A percentile compares a stretch with the other conserved stretches of the same genome.
phyloP scores from a whole-genome alignment of 2,113 vertebrate genomes.

The Phocoena sinus region DNA sequence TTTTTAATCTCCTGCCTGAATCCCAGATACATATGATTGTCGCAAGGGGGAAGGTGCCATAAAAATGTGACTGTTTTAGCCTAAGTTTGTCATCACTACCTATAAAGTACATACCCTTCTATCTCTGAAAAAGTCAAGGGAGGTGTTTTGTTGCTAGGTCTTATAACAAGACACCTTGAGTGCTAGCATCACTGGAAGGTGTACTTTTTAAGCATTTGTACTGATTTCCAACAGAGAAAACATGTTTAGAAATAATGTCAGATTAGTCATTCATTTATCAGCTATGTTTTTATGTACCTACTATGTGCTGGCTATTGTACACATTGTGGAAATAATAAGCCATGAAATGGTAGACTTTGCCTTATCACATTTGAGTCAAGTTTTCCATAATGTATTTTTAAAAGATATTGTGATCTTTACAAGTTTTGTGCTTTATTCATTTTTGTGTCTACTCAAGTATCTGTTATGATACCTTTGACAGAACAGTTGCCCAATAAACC shows the following conservation, averaged over 20 bases:
- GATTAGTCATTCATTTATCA: neutral
- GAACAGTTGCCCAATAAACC: neutral
- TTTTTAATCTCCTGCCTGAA: neutral
- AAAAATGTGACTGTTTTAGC: neutral
- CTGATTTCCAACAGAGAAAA: neutral
- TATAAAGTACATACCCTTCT: neutral
- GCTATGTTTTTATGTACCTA: neutral
- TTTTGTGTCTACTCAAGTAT: neutral
- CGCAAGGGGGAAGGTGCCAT: neutral
- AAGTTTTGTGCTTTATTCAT: neutral
- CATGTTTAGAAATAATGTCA: neutral
- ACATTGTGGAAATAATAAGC: neutral
- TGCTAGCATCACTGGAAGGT: neutral
- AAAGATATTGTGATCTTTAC: neutral
- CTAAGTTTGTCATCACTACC: neutral
- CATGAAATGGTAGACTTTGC: neutral
- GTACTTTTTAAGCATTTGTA: neutral
- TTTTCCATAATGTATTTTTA: neutral
- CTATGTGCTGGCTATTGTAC: neutral
- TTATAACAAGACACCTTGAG: neutral
- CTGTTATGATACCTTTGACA: neutral
- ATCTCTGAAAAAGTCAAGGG: neutral
- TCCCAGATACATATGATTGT: neutral
- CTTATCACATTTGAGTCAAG: neutral
- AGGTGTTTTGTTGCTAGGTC: neutral